Evolutionary conservation across 2,113 vertebrate genomes (phyloP).

Genomic region (Brevimyrus niger): DNA sequence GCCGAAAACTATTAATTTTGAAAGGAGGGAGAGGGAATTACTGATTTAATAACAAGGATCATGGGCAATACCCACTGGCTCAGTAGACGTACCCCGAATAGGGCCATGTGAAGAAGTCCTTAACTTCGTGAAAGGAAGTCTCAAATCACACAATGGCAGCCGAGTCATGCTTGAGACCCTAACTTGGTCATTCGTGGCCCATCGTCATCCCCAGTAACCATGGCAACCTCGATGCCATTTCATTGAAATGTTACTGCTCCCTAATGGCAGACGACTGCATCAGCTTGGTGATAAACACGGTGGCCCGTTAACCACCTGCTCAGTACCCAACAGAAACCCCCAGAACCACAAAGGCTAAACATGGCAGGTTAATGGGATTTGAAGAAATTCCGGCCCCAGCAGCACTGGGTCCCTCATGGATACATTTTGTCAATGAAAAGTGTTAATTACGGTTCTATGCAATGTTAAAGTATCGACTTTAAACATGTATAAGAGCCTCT

Average conservation of each 20-base stretch:
- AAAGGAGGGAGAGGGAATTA: background rate
- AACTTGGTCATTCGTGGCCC: background rate
- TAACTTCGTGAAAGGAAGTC: background rate
- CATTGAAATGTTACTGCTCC: background rate
- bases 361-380: background rate
- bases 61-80: background rate
- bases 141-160: background rate
- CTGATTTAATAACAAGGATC: background rate
- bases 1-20: background rate
- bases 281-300: background rate
- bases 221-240: background rate
- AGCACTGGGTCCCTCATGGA: background rate
- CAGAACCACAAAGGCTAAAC: background rate
- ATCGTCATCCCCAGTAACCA: background rate
- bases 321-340: background rate
- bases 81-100: background rate
- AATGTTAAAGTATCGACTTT: background rate
- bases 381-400: background rate
- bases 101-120: background rate
- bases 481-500: background rate
- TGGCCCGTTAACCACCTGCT: background rate
- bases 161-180: background rate
- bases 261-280: background rate
- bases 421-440: background rate
- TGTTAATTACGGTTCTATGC: background rate